phyloP scores from a whole-genome alignment of 2,888 invertebrate genomes.

The Eupithecia pulchellata region DNA sequence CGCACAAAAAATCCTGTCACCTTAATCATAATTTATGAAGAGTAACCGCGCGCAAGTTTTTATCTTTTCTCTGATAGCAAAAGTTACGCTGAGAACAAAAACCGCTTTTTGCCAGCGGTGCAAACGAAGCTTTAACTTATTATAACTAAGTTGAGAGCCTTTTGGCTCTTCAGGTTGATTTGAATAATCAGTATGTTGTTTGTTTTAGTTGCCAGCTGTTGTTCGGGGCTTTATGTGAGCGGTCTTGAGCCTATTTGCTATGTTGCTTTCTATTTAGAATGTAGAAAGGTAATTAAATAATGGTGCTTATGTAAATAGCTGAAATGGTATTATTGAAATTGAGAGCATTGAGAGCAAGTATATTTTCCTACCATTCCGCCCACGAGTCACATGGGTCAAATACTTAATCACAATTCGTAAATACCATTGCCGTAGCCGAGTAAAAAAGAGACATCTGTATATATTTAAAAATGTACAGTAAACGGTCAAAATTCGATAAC shows the following conservation, averaged over 20 bases:
- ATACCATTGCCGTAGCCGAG: no score
- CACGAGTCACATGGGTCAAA: no score
- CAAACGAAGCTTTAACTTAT: constrained; percentile 9
- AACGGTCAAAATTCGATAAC: not conserved
- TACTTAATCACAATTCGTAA: no score
- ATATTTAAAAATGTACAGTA: not conserved
- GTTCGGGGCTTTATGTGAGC: not conserved
- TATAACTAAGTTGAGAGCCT: constrained; percentile 9
- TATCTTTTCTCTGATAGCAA: constrained; percentile 12
- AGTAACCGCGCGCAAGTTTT: constrained; percentile 12
- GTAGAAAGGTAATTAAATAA: no score
- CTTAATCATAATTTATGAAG: constrained; percentile 16
- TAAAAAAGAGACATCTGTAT: no score
- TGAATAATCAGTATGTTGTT: constrained; percentile 8
- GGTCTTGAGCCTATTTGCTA: not conserved
- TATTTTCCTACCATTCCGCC: no score
- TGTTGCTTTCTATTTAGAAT: not conserved
- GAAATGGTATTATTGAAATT: not conserved
- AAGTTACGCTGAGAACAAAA: constrained; percentile 11
- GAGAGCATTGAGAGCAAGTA: no score
- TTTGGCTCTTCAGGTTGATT: constrained; percentile 5
- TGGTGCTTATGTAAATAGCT: not conserved
- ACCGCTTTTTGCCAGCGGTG: constrained; percentile 2
- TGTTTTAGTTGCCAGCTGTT: not conserved
- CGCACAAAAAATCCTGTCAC: constrained; percentile 4